phyloP scores from a whole-genome alignment of 1,140 invertebrate species.

The Heliconius hermathena region DNA sequence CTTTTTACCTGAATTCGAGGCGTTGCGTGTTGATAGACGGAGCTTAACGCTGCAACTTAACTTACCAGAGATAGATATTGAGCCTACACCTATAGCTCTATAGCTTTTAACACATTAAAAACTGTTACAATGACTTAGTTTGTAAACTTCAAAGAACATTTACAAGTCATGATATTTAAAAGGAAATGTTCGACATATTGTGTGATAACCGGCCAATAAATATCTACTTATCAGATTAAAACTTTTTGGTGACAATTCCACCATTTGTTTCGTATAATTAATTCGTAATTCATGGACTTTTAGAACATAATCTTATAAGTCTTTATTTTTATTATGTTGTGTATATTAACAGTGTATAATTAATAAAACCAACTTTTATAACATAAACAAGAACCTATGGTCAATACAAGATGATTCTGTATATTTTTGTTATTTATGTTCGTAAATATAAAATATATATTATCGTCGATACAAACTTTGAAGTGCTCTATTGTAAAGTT shows the following conservation, averaged over 20 bases:
- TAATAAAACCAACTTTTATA: not conserved
- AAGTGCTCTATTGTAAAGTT: no score
- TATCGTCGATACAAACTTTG: no score
- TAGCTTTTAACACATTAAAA: not conserved
- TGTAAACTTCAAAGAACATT: conserved; percentile 2
- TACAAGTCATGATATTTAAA: conserved; percentile 10
- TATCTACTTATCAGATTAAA: conserved; percentile 19
- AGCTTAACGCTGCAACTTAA: no score
- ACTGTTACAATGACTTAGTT: not conserved
- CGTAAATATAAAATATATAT: no score
- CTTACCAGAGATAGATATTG: not conserved
- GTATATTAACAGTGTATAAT: not conserved
- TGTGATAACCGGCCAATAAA: conserved; percentile 25
- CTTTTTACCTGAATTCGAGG: no score
- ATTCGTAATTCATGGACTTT: not conserved
- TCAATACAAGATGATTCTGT: no score
- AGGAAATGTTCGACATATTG: conserved; percentile 17
- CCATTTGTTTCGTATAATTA: conserved; percentile 20
- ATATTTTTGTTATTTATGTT: no score
- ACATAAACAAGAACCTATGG: no score
- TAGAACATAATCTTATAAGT: not conserved
- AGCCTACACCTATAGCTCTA: not conserved
- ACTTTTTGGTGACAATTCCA: conserved; percentile 19
- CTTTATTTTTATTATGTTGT: not conserved
- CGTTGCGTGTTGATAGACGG: no score